Base-by-base conservation (phyloP, 2,113 vertebrate genomes). In the Eublepharis macularius region DNA sequence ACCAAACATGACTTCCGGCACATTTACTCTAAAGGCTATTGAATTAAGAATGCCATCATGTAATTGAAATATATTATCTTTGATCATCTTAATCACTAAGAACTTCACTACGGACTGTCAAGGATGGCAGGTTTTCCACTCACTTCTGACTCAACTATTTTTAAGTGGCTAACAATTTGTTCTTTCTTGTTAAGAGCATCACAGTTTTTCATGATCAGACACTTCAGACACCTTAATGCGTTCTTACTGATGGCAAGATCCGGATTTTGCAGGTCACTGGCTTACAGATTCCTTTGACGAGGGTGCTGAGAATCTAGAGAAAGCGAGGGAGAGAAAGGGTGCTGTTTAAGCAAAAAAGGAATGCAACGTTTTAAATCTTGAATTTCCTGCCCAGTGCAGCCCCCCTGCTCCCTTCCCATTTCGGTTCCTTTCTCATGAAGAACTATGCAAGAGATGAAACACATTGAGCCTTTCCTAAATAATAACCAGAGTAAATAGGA, bases 191-290 rank as follows among this genome's bases (percentile, higher is more conserved):
- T 12, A 60, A 41, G 9, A 70, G 8, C 13, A 47, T n/a, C 12
- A 34, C 29, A 45, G 34, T 43, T n/a, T 8, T 39, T 63, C 32
- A 43, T 70, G 34, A 88, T 75, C 32, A 72, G 0, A 45, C 47
- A 65, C 45, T 82, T 86, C 4, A 86, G 49, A 84, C 2, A 8
- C 19, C 29, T 11, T 76, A 60, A 69, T 21, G 72, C 14, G 41
- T 43, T 88, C 97, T 97, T 95, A 99, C 99, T 76, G 98, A 97
- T 1, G 98, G 95, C 41, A 99, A 96, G 87, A 99, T 98, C 78
- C 99, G 94, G 88, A 99, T 99, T 95, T 99, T 99, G 93, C 99
- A 99, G 5, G 98, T 99, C 85, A 99, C 96, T 11, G 99, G 98
- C 86, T 97, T 97, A 49, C 94, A 94, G 4, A 98, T 92, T 34